Evolutionary conservation across 2,888 invertebrate species (phyloP).

Genomic region (Tipula unca): DNA sequence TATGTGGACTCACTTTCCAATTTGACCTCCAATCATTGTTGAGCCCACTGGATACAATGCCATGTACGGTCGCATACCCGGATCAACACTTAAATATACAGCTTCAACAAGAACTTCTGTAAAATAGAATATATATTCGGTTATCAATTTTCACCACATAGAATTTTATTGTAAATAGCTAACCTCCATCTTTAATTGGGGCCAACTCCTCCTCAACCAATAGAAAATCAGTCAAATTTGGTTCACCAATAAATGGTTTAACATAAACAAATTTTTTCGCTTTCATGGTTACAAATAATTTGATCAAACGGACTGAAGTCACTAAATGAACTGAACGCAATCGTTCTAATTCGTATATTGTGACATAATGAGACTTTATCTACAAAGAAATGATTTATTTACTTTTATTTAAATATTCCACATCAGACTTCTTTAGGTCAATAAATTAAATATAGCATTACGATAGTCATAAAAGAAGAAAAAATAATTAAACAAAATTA

Average conservation of each 20-base stretch:
- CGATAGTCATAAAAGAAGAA: neutral
- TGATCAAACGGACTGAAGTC: neutral
- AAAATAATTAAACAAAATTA: too few species aligned
- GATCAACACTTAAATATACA: slow-evolving; percentile 61
- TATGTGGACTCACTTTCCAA: slow-evolving; percentile 58
- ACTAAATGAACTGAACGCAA: neutral
- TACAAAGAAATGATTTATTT: too few species aligned
- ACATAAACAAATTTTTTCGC: slow-evolving; percentile 56
- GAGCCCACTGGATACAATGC: slow-evolving; percentile 47
- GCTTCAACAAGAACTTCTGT: slow-evolving; percentile 59
- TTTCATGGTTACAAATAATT: slow-evolving; percentile 39
- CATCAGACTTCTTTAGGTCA: too few species aligned
- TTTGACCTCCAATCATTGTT: slow-evolving; percentile 63
- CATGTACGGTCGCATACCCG: slow-evolving; percentile 57
- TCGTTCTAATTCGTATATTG: too few species aligned
- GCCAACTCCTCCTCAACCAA: slow-evolving; percentile 59
- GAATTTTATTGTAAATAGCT: slow-evolving; percentile 26
- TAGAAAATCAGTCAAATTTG: slow-evolving; percentile 55
- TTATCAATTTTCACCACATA: neutral
- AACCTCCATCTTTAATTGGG: slow-evolving; percentile 61
- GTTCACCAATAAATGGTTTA: slow-evolving; percentile 57
- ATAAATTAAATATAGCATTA: neutral
- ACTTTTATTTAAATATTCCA: too few species aligned
- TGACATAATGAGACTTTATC: neutral
- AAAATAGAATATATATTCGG: neutral